These are phyloP conservation scores for Drosophila fulvimacula DNA, from an alignment of 2,888 invertebrate genomes.

Conservation along the genomic window DNA sequence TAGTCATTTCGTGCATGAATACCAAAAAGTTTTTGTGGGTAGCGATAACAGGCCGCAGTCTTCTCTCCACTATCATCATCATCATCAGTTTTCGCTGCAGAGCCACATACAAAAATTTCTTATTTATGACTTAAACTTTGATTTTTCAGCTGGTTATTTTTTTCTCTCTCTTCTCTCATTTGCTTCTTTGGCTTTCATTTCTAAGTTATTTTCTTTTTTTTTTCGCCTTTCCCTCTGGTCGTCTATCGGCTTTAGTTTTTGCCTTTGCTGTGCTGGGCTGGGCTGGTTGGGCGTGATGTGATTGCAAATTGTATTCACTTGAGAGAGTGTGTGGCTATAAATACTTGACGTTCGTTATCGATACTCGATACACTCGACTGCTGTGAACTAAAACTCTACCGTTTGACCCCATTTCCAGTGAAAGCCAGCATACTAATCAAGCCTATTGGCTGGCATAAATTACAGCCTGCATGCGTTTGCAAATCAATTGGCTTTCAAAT, in stretches of 20 bases:
- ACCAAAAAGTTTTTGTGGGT: slow-evolving; percentile 66
- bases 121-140: slow-evolving; percentile 75
- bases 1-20: slow-evolving; percentile 77
- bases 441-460: slow-evolving; percentile 27
- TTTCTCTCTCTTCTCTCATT: not conserved
- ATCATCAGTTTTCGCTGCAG: slow-evolving; percentile 23
- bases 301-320: slow-evolving; percentile 32
- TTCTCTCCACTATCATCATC: slow-evolving; percentile 65
- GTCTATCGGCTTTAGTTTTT: slow-evolving; percentile 38
- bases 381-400: slow-evolving; percentile 4
- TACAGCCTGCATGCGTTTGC: slow-evolving; percentile 32
- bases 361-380: slow-evolving; percentile 18
- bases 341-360: slow-evolving; percentile 21
- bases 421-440: slow-evolving; percentile 25
- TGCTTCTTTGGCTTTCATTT: not conserved
- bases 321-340: slow-evolving; percentile 5
- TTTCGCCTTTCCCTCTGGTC: not conserved
- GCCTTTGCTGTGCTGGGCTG: slow-evolving; percentile 18
- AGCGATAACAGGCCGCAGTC: slow-evolving; percentile 70
- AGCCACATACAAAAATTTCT: slow-evolving; percentile 51
- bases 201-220: slow-evolving; percentile 1
- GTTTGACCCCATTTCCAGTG: slow-evolving; percentile 17
- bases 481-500: slow-evolving; percentile 48
- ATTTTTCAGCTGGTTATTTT: slow-evolving; percentile 46
- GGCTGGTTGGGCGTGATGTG: slow-evolving; percentile 41